These are phyloP conservation scores for Varanus salvator DNA, from an alignment of 2,113 vertebrate genomes.

Conservation along the genomic window DNA sequence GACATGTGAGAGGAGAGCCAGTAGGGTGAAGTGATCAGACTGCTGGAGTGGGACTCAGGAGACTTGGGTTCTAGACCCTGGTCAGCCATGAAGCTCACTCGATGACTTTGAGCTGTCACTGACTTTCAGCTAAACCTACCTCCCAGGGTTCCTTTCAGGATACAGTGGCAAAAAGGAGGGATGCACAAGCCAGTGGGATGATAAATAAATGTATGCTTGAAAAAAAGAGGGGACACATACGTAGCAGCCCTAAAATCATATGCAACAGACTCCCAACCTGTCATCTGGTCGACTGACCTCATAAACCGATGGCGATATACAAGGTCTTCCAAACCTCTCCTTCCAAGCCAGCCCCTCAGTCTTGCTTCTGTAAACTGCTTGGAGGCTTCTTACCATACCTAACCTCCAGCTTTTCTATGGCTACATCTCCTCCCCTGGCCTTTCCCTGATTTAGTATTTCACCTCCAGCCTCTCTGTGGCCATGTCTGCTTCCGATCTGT, in stretches of 20 bases:
- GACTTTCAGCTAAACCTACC: too few species aligned
- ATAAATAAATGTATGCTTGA: not conserved
- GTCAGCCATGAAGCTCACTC: too few species aligned
- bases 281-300: not conserved
- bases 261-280: not conserved
- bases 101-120: too few species aligned
- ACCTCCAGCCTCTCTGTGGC: not conserved
- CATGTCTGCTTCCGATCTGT: not conserved
- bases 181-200: too few species aligned
- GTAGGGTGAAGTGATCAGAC: too few species aligned
- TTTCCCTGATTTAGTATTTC: not conserved
- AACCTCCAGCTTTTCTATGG: not conserved
- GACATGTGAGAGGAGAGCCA: not conserved
- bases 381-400: not conserved
- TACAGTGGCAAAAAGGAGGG: too few species aligned
- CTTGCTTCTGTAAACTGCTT: not conserved
- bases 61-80: too few species aligned
- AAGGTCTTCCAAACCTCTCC: not conserved
- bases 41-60: too few species aligned
- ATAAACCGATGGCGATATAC: not conserved
- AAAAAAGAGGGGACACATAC: not conserved
- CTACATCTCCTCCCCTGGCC: not conserved
- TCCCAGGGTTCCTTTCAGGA: too few species aligned
- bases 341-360: not conserved
- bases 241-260: not conserved